phyloP scores from a whole-genome alignment of 2,113 vertebrate species.

The Orcinus orca region DNA sequence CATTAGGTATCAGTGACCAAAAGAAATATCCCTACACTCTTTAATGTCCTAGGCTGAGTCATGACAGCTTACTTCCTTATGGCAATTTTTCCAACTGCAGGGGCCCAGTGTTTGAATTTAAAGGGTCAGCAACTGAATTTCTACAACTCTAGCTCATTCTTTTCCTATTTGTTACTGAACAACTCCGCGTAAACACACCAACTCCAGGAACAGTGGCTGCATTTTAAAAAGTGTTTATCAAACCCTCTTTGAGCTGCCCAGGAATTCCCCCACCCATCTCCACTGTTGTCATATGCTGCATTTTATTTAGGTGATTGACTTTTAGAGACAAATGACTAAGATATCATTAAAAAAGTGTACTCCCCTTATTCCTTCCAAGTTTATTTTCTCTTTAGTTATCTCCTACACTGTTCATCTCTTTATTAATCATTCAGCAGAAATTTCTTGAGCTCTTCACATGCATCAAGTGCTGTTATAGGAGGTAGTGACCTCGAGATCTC shows the following conservation, averaged over 20 bases:
- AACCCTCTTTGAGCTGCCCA: neutral
- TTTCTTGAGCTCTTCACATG: neutral
- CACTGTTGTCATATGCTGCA: neutral
- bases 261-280: rapidly evolving
- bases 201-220: neutral
- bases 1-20: neutral
- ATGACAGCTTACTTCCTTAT: neutral
- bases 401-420: neutral
- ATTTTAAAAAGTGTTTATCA: neutral
- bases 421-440: neutral
- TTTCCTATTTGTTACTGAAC: neutral
- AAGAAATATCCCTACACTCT: neutral
- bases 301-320: neutral
- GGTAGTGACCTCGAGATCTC: neutral
- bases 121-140: neutral
- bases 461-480: neutral
- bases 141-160: neutral
- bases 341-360: neutral
- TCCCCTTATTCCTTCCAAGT: neutral
- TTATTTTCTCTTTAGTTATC: neutral
- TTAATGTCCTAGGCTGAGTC: neutral
- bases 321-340: neutral
- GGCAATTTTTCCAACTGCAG: neutral
- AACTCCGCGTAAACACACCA: neutral
- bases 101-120: neutral